phyloP scores from a whole-genome alignment of 2,113 vertebrate species.

The Toxotes chatareus region DNA sequence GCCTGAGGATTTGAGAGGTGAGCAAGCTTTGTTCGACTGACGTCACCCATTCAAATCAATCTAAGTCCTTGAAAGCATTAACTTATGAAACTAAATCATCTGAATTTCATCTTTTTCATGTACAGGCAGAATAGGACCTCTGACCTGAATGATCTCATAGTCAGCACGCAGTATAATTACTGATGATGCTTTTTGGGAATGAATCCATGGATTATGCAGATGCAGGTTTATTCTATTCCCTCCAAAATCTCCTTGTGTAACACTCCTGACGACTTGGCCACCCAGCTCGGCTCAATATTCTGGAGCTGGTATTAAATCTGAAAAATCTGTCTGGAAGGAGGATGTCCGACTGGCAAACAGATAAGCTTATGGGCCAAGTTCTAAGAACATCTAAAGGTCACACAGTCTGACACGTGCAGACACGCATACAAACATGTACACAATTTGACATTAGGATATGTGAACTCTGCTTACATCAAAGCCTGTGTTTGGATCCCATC shows the following conservation, averaged over 20 bases:
- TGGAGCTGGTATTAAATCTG: conserved; percentile 34
- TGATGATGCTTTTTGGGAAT: conserved; percentile 52
- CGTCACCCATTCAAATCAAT: conserved; percentile 37
- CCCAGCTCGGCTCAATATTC: conserved; percentile 33
- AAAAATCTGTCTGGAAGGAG: conserved; percentile 17
- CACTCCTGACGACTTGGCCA: conserved; percentile 10
- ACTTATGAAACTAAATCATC: conserved; percentile 44
- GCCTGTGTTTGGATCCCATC: conserved; percentile 99
- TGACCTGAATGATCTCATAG: conserved; percentile 52
- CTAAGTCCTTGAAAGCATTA: conserved; percentile 59
- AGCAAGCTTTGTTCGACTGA: conserved; percentile 29
- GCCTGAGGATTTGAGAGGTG: conserved; percentile 20
- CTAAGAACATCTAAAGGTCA: conserved; percentile 29
- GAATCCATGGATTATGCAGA: conserved; percentile 75
- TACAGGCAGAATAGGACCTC: conserved; percentile 28
- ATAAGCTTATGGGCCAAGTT: conserved; percentile 3
- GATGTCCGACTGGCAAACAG: conserved; percentile 8
- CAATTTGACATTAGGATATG: not conserved
- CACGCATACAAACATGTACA: not conserved
- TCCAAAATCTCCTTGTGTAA: conserved; percentile 75
- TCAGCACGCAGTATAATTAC: conserved; percentile 47
- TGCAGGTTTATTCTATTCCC: conserved; percentile 43
- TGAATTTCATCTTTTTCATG: conserved; percentile 48
- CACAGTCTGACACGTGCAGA: not conserved
- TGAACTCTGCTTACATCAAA: conserved; percentile 93